Evolutionary conservation across 2,113 vertebrate species (phyloP).

Genomic region (Amazona vittata): DNA sequence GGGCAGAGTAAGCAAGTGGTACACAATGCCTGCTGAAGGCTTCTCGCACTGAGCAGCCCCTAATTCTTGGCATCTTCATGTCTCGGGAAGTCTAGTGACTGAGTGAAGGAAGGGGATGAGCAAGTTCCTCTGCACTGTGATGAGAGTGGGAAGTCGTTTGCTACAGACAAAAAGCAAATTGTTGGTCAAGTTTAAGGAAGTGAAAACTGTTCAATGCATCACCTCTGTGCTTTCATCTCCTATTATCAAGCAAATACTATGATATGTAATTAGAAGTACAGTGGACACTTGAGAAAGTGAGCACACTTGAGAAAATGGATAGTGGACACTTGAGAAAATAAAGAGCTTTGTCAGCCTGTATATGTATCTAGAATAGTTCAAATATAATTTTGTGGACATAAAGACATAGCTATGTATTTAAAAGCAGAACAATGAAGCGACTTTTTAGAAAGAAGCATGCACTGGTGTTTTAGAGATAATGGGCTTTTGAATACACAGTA

Average conservation of each 20-base stretch:
- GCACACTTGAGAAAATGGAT: neutral
- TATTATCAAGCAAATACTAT: neutral
- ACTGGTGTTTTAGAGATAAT: neutral
- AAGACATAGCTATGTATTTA: neutral
- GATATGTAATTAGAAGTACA: neutral
- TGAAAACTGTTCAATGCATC: neutral
- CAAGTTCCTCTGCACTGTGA: neutral
- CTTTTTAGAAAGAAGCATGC: neutral
- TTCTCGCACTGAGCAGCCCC: accelerated
- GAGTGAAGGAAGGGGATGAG: neutral
- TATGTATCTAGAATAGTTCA: neutral
- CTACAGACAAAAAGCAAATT: neutral
- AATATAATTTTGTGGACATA: neutral
- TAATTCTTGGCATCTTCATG: neutral
- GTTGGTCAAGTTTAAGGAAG: neutral
- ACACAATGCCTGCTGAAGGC: neutral
- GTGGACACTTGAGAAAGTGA: neutral
- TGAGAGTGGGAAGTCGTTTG: neutral
- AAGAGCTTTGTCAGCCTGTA: neutral
- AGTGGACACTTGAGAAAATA: neutral
- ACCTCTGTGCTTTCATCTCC: neutral
- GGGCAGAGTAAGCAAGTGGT: neutral
- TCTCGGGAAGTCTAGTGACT: neutral
- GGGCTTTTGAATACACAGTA: neutral
- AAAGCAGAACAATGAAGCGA: neutral